phyloP scores from a whole-genome alignment of 2,888 invertebrate species.

The Anaspis maculata region DNA sequence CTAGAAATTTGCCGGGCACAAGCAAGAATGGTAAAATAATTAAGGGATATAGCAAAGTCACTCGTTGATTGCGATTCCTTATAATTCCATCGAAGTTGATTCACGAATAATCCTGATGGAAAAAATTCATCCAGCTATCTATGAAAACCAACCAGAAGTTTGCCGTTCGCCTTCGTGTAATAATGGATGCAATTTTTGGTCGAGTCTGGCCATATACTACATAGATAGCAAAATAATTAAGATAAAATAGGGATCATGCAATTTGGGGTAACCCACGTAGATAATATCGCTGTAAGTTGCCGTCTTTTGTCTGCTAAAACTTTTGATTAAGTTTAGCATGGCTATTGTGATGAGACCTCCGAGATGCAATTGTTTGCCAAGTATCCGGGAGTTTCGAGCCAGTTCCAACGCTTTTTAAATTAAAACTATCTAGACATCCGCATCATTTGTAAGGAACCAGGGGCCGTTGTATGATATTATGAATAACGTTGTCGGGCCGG shows the following conservation, averaged over 20 bases:
- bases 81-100: no score
- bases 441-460: no score
- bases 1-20: no score
- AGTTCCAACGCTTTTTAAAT: conserved; percentile 9
- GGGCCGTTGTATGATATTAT: no score
- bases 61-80: no score
- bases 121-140: no score
- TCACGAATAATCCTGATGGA: no score
- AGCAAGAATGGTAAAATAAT: no score
- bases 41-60: no score
- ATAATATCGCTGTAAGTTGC: conserved; percentile 19
- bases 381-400: conserved; percentile 5
- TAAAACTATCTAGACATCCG: conserved; percentile 7
- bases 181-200: conserved; percentile 10
- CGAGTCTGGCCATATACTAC: conserved; percentile 10
- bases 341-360: conserved; percentile 19
- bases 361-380: conserved; percentile 16
- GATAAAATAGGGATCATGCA: conserved; percentile 23
- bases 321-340: conserved; percentile 24
- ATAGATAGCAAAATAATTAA: conserved; percentile 26
- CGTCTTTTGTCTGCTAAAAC: conserved; percentile 22
- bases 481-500: no score
- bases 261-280: conserved; percentile 23
- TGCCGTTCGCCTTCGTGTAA: no score
- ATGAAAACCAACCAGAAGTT: no score